Conservation (phyloP, 2,888 invertebrate genomes). For the Iselma pallidipennis region DNA sequence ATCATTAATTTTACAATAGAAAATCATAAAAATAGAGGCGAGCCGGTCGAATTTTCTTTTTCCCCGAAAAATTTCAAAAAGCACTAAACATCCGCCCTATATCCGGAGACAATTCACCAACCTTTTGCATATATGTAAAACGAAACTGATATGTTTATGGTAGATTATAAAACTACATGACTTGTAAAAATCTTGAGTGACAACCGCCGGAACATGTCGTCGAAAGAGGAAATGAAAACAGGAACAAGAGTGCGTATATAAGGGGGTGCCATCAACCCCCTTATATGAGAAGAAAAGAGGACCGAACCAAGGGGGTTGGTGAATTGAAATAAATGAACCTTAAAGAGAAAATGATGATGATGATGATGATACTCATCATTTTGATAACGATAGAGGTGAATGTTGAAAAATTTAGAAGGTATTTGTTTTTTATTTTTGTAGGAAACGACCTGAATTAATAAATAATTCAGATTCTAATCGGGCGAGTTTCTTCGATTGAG, state of each 20-base stretch:
- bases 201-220: constrained; percentile 54
- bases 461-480: neutral
- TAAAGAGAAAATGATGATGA: constrained; percentile 57
- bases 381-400: neutral
- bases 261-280: constrained; percentile 24
- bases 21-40: constrained; percentile 10
- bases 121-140: constrained; percentile 56
- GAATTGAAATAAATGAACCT: constrained; percentile 56
- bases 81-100: constrained; percentile 44
- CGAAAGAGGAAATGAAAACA: constrained; percentile 55
- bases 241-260: constrained; percentile 51
- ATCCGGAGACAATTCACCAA: constrained; percentile 50
- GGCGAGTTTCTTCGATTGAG: no score
- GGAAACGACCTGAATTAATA: neutral
- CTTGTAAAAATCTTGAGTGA: constrained; percentile 58
- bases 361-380: no score
- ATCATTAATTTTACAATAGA: constrained; percentile 12
- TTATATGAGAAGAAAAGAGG: neutral
- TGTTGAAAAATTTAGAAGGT: neutral
- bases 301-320: constrained; percentile 1
- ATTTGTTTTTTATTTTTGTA: neutral
- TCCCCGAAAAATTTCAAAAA: constrained; percentile 9
- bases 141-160: constrained; percentile 56
- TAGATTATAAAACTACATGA: constrained; percentile 58
- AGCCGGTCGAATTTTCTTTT: neutral